Conservation (phyloP, 1,140 invertebrate genomes). For the Batillaria attramentaria region DNA sequence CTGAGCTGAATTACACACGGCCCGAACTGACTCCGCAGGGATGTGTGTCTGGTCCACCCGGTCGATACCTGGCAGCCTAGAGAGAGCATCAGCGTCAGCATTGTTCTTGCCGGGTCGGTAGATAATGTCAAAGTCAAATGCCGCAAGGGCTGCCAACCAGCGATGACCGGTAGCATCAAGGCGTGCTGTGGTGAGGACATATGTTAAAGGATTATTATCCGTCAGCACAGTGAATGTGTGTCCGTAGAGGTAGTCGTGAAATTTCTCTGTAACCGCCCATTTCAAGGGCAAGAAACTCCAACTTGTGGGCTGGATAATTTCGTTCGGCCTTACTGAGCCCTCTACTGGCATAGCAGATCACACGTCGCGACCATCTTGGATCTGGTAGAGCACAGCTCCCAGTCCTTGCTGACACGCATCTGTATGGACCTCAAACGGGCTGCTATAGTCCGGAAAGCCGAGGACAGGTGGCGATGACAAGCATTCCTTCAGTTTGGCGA, state of each 20-base stretch:
- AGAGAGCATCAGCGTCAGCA: slow-evolving; percentile 34
- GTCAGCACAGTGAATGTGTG: slow-evolving; percentile 26
- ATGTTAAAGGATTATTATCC: slow-evolving; percentile 32
- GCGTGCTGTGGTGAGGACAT: slow-evolving; percentile 16
- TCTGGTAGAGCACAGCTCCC: slow-evolving; percentile 58
- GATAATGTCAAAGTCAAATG: slow-evolving; percentile 11
- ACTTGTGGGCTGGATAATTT: slow-evolving; percentile 38
- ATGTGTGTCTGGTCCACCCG: neutral
- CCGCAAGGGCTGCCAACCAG: slow-evolving; percentile 22
- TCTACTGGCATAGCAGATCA: slow-evolving; percentile 44
- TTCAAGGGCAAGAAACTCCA: slow-evolving; percentile 44
- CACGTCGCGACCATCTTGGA: slow-evolving; percentile 34
- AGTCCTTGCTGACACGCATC: slow-evolving; percentile 48
- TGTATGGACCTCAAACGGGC: slow-evolving; percentile 50
- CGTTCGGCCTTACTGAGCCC: slow-evolving; percentile 28
- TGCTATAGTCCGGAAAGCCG: slow-evolving; percentile 35
- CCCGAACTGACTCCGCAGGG: neutral
- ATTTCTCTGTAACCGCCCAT: slow-evolving; percentile 44
- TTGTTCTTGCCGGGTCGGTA: slow-evolving; percentile 10
- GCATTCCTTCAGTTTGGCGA: slow-evolving; percentile 40
- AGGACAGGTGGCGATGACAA: slow-evolving; percentile 42
- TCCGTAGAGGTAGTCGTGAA: slow-evolving; percentile 33
- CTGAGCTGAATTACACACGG: slow-evolving; percentile 19
- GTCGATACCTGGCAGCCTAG: slow-evolving; percentile 26
- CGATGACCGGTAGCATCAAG: slow-evolving; percentile 20